phyloP scores from a whole-genome alignment of 92 coral and sea anemone species.

The Epizoanthus scotinus region DNA sequence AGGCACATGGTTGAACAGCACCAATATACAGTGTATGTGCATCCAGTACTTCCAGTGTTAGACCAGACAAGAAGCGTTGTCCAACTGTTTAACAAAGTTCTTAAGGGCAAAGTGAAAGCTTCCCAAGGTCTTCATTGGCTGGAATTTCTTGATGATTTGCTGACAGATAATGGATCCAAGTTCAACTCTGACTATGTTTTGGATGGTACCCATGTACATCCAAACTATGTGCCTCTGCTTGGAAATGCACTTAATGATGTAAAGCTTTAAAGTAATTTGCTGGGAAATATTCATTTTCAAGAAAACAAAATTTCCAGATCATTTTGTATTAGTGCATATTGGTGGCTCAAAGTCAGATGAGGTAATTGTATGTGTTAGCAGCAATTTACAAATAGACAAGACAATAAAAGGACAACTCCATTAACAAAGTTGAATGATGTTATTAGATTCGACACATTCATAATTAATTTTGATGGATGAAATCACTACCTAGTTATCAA shows the following conservation, averaged over 20 bases:
- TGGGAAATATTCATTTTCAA: too few species aligned
- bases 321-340: too few species aligned
- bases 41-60: slow-evolving; percentile 53
- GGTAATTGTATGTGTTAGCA: too few species aligned
- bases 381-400: too few species aligned
- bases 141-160: slow-evolving; percentile 38
- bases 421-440: too few species aligned
- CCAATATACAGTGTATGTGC: slow-evolving; percentile 44
- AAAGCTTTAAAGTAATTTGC: neutral
- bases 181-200: slow-evolving; percentile 43
- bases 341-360: too few species aligned
- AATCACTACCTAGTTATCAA: too few species aligned
- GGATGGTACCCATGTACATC: slow-evolving; percentile 63
- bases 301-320: too few species aligned
- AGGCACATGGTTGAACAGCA: slow-evolving; percentile 20
- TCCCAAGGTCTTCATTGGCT: slow-evolving; percentile 54
- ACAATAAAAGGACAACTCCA: too few species aligned
- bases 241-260: slow-evolving; percentile 46
- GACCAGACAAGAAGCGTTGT: slow-evolving; percentile 45
- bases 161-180: slow-evolving; percentile 28
- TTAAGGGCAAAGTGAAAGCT: slow-evolving; percentile 31
- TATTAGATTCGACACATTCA: too few species aligned
- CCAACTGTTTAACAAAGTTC: slow-evolving; percentile 43
- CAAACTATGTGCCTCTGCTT: slow-evolving; percentile 55
- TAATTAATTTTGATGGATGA: too few species aligned